Conservation (phyloP, 2,113 vertebrate genomes). For the Tautogolabrus adspersus region DNA sequence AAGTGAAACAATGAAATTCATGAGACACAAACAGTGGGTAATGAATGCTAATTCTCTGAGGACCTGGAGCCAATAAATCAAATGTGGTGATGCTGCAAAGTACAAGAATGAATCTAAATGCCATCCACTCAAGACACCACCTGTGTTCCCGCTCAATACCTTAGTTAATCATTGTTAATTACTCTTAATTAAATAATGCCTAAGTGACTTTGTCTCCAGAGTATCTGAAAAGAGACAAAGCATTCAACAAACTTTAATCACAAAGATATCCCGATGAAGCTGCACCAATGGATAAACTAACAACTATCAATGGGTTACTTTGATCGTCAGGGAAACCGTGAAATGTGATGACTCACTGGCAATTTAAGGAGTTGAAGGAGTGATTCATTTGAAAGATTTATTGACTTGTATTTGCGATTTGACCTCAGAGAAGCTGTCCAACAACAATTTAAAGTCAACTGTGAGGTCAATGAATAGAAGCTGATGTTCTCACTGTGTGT, state of each 20-base stretch:
- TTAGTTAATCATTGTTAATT: background rate
- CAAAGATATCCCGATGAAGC: too few species aligned
- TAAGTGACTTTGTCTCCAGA: background rate
- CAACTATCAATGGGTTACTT: too few species aligned
- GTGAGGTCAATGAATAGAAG: too few species aligned
- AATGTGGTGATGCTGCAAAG: slow-evolving; percentile 3
- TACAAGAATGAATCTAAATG: background rate
- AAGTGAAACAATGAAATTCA: slow-evolving; percentile 18
- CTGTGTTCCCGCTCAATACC: background rate
- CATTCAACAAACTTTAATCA: background rate
- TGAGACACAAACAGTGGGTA: slow-evolving; percentile 9
- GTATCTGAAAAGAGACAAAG: background rate
- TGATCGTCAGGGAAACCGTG: too few species aligned
- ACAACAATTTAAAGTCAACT: too few species aligned
- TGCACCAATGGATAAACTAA: too few species aligned
- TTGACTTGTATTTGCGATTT: too few species aligned
- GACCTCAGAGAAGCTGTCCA: too few species aligned
- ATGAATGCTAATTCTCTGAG: background rate
- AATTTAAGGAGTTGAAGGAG: too few species aligned
- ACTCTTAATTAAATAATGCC: background rate
- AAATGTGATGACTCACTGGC: too few species aligned
- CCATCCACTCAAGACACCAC: slow-evolving; percentile 1
- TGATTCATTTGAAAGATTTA: too few species aligned
- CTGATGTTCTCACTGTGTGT: too few species aligned
- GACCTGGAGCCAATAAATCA: slow-evolving; percentile 3